A percentile compares a stretch with the other conserved stretches of the same genome.
Conservation (phyloP, 2,113 vertebrate species). For the Saccopteryx leptura region DNA sequence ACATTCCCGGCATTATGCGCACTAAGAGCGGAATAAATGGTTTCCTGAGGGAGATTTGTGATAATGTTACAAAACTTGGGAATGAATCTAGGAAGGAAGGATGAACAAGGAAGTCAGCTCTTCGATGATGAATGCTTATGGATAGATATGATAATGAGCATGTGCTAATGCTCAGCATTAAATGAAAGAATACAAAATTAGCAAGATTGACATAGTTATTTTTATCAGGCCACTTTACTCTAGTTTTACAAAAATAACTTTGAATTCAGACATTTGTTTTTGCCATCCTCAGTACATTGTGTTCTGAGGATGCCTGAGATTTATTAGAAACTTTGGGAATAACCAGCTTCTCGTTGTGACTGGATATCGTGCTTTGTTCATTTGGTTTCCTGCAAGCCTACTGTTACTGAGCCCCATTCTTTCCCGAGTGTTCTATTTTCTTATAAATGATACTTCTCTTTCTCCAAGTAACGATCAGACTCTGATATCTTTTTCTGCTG, state of each 20-base stretch:
- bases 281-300: neutral
- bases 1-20: neutral
- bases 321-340: conserved; percentile 19
- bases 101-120: neutral
- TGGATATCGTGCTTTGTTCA: neutral
- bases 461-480: neutral
- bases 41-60: neutral
- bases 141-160: neutral
- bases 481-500: conserved; percentile 44
- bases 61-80: neutral
- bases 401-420: neutral
- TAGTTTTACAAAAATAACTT: conserved; percentile 45
- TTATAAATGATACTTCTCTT: conserved; percentile 32
- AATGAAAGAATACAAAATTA: neutral
- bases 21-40: neutral
- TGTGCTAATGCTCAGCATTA: neutral
- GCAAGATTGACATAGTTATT: neutral
- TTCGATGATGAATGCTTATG: neutral
- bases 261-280: neutral
- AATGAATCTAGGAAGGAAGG: neutral
- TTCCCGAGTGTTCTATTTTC: neutral
- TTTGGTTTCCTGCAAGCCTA: neutral
- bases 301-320: conserved; percentile 48
- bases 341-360: conserved; percentile 16
- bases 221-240: neutral